Percentiles rank a stretch among this genome's conserved stretches.
phyloP scores from a whole-genome alignment of 2,797 vertebrate species.

The Psittacula derbiana region DNA sequence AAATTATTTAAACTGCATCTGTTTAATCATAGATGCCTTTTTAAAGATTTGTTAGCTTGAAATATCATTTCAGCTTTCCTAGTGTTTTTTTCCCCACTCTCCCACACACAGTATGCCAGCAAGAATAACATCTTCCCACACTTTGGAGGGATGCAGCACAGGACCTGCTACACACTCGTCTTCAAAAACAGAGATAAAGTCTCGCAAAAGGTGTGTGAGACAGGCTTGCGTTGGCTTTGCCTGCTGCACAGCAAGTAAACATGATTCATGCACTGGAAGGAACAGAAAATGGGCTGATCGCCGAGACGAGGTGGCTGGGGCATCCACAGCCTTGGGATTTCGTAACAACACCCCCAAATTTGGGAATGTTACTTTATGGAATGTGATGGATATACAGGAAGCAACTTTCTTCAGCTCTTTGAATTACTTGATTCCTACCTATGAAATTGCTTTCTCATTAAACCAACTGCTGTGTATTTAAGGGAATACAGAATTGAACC shows the following conservation, averaged over 20 bases:
- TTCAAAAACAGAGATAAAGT: background rate
- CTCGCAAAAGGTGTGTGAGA: background rate
- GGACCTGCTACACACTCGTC: background rate
- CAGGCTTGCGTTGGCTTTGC: background rate
- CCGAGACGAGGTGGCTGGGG: rapidly evolving
- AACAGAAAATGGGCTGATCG: background rate
- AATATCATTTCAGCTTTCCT: background rate
- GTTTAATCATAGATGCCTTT: background rate
- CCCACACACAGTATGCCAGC: slow-evolving; percentile 22
- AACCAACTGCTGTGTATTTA: background rate
- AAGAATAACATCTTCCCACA: background rate
- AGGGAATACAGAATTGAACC: background rate
- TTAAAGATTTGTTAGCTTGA: background rate
- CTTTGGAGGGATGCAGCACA: background rate
- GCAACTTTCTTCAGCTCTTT: background rate
- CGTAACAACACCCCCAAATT: background rate
- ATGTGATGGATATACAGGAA: background rate
- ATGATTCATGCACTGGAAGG: rapidly evolving
- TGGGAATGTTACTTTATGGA: background rate
- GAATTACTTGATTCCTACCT: background rate
- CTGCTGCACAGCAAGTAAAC: background rate
- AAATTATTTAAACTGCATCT: background rate
- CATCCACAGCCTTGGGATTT: background rate
- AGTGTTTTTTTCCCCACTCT: background rate
- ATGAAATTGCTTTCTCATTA: background rate